phyloP scores from a whole-genome alignment of 2,888 invertebrate species.

The Sturmia bella region DNA sequence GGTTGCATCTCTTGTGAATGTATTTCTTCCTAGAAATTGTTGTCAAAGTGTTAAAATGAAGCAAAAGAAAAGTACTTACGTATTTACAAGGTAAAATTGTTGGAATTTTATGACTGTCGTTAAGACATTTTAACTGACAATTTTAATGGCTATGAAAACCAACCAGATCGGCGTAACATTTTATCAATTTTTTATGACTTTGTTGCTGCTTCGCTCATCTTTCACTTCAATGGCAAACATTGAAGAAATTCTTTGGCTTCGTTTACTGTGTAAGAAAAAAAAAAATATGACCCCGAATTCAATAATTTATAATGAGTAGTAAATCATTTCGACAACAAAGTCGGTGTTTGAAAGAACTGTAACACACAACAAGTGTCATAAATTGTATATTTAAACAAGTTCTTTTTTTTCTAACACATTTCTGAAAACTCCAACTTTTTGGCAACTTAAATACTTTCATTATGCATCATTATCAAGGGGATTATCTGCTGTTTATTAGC shows the following conservation, averaged over 20 bases:
- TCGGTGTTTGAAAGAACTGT: constrained; percentile 10
- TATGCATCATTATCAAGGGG: constrained; percentile 64
- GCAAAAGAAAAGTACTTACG: neutral
- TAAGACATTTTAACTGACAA: constrained; percentile 34
- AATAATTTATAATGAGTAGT: constrained; percentile 35
- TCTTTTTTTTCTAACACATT: constrained; percentile 43
- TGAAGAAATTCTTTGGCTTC: constrained; percentile 35
- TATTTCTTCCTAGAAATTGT: constrained; percentile 54
- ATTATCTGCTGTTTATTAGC: constrained; percentile 54
- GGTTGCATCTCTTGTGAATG: neutral
- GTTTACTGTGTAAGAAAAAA: constrained; percentile 33
- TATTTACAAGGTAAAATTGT: constrained; percentile 14
- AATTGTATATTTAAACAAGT: constrained; percentile 1
- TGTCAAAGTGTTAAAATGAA: constrained; percentile 60
- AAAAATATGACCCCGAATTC: constrained; percentile 4
- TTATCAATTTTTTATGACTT: constrained; percentile 59
- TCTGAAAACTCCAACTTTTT: constrained; percentile 16
- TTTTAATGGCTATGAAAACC: constrained; percentile 27
- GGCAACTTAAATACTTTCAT: constrained; percentile 42
- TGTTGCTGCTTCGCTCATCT: neutral
- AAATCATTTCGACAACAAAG: constrained; percentile 29
- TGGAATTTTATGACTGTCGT: constrained; percentile 44
- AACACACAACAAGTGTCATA: constrained; percentile 48
- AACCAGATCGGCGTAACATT: constrained; percentile 40
- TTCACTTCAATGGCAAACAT: constrained; percentile 1